phyloP scores from a whole-genome alignment of 2,113 vertebrate genomes.

The Salvator merianae region DNA sequence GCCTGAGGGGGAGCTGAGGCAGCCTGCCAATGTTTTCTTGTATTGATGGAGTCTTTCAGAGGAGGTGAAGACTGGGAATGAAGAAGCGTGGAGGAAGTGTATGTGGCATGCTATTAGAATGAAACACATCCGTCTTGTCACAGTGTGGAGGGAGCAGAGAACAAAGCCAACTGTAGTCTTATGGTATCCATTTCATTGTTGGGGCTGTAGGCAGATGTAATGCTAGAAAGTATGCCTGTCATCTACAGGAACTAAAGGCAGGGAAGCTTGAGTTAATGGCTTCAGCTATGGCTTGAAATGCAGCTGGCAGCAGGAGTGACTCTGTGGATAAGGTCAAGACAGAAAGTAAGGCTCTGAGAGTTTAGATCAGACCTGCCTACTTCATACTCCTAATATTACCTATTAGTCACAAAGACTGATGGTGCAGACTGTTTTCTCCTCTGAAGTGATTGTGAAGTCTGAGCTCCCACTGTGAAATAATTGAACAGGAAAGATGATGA shows the following conservation, averaged over 20 bases:
- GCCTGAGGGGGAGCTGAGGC: constrained; percentile 19
- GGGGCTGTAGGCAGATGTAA: neutral
- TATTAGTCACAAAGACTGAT: neutral
- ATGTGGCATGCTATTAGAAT: constrained; percentile 21
- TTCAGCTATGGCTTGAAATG: neutral
- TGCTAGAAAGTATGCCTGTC: neutral
- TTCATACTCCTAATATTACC: neutral
- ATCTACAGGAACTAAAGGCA: too few species aligned
- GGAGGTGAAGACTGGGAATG: constrained; percentile 24
- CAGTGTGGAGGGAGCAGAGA: neutral
- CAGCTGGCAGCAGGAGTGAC: neutral
- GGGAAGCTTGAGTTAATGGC: neutral
- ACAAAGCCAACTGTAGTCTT: neutral
- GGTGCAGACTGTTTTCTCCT: neutral
- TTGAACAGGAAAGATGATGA: neutral
- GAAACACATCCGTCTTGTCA: neutral
- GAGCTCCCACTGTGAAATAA: neutral
- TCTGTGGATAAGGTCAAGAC: too few species aligned
- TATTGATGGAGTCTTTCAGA: constrained; percentile 32
- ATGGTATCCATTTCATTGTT: neutral
- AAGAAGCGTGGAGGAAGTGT: constrained; percentile 9
- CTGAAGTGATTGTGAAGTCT: neutral
- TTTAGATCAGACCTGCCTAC: neutral
- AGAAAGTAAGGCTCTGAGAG: neutral
- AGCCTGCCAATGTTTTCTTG: constrained; percentile 26